These are phyloP conservation scores for Temnothorax curvispinosus DNA, from an alignment of 1,140 invertebrate species.

Conservation along the genomic window DNA sequence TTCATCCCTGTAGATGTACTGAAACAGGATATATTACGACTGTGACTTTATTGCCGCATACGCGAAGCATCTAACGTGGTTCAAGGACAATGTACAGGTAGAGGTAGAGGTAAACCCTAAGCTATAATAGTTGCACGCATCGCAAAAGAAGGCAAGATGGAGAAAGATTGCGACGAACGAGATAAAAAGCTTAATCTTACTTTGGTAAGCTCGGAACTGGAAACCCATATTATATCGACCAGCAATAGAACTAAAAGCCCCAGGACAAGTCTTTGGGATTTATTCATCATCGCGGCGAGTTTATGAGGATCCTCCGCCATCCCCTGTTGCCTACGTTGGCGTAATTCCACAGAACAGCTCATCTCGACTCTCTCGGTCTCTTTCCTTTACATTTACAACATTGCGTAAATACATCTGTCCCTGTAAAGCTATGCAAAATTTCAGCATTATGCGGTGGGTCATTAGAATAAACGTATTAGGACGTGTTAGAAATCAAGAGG, in stretches of 20 bases:
- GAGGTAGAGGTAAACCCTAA: no score
- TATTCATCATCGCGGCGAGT: slow-evolving; percentile 87
- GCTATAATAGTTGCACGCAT: no score
- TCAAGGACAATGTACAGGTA: no score
- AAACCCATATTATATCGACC: slow-evolving; percentile 95
- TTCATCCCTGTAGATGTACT: slow-evolving; percentile 94
- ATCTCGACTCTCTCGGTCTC: slow-evolving; percentile 63
- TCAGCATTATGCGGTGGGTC: not conserved
- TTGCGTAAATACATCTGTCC: not conserved
- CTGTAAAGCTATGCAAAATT: slow-evolving; percentile 33
- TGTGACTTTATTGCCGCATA: no score
- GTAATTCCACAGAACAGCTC: slow-evolving; percentile 83
- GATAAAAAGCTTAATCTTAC: slow-evolving; percentile 83
- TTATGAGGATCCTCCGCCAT: slow-evolving; percentile 85
- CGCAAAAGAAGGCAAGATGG: not conserved
- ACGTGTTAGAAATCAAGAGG: no score
- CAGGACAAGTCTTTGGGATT: slow-evolving; percentile 91
- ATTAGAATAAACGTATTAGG: no score
- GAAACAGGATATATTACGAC: slow-evolving; percentile 78
- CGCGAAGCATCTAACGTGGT: no score
- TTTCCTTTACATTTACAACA: slow-evolving; percentile 31
- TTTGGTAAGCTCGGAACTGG: slow-evolving; percentile 94
- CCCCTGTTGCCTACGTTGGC: slow-evolving; percentile 82
- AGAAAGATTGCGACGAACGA: not conserved
- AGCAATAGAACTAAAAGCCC: slow-evolving; percentile 92